These are phyloP conservation scores for Heliangelus exortis DNA, from an alignment of 2,797 vertebrate genomes.

Conservation along the genomic window DNA sequence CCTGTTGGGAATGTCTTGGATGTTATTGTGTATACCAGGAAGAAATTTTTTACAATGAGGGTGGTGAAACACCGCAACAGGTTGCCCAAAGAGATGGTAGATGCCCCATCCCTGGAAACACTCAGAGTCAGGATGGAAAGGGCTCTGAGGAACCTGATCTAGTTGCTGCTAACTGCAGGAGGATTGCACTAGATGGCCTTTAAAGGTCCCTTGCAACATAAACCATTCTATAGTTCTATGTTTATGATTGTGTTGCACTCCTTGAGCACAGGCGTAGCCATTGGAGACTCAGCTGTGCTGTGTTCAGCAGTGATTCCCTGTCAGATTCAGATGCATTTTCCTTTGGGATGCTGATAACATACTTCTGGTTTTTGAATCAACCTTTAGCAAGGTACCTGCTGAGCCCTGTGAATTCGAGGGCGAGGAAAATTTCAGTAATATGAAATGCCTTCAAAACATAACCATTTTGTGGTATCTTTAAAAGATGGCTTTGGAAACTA, in stretches of 20 bases:
- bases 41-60: no score
- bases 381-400: background rate
- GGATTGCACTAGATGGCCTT: no score
- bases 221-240: no score
- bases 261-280: background rate
- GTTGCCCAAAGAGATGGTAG: no score
- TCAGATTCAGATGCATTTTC: background rate
- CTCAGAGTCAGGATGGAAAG: no score
- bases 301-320: background rate
- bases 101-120: no score
- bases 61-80: no score
- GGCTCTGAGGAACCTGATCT: no score
- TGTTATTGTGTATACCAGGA: no score
- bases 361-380: background rate
- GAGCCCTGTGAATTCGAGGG: background rate
- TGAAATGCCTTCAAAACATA: background rate
- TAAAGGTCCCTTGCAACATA: no score
- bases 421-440: background rate
- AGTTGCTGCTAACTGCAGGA: no score
- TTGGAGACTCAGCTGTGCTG: background rate
- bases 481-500: background rate
- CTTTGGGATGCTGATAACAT: background rate
- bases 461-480: background rate
- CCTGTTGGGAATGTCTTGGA: no score
- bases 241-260: background rate